These are phyloP conservation scores for Drosophila emarginata DNA, from an alignment of 2,888 invertebrate genomes.

Conservation along the genomic window DNA sequence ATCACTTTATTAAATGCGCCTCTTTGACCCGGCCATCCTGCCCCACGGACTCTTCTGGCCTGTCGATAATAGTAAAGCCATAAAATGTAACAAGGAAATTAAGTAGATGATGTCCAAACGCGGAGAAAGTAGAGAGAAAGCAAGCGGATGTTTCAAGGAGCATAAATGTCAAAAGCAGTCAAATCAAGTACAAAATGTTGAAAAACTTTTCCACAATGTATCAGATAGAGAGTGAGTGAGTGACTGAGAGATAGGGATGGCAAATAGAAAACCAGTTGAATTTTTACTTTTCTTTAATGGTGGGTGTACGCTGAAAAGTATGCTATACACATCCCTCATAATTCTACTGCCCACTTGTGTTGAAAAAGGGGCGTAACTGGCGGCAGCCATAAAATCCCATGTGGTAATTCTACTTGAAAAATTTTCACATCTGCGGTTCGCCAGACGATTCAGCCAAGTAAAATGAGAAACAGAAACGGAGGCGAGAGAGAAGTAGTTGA, in stretches of 20 bases:
- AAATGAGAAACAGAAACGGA: not conserved
- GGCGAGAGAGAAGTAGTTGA: not conserved
- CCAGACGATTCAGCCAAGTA: not conserved
- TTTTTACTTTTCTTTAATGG: not conserved
- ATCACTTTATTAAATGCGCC: slow-evolving; percentile 59
- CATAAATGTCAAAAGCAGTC: slow-evolving; percentile 75
- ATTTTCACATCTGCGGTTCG: slow-evolving; percentile 1
- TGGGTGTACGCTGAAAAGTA: slow-evolving; percentile 20
- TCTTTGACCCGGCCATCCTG: not conserved
- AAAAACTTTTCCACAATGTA: slow-evolving; percentile 20
- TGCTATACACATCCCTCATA: slow-evolving; percentile 18
- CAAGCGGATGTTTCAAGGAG: slow-evolving; percentile 28
- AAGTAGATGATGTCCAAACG: slow-evolving; percentile 46
- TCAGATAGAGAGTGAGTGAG: slow-evolving; percentile 13
- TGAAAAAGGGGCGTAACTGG: slow-evolving; percentile 11
- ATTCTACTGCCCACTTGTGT: slow-evolving; percentile 6
- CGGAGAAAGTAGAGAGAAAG: not conserved
- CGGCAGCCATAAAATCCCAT: slow-evolving; percentile 17
- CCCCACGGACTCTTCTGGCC: slow-evolving; percentile 20
- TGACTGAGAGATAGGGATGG: not conserved
- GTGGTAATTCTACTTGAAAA: slow-evolving; percentile 5
- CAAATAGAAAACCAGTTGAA: slow-evolving; percentile 1
- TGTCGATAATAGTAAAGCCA: slow-evolving; percentile 63
- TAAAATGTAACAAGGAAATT: slow-evolving; percentile 67
- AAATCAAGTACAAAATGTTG: slow-evolving; percentile 54